These are phyloP conservation scores for Toxotes chatareus DNA, from an alignment of 2,113 vertebrate species.

Conservation along the genomic window DNA sequence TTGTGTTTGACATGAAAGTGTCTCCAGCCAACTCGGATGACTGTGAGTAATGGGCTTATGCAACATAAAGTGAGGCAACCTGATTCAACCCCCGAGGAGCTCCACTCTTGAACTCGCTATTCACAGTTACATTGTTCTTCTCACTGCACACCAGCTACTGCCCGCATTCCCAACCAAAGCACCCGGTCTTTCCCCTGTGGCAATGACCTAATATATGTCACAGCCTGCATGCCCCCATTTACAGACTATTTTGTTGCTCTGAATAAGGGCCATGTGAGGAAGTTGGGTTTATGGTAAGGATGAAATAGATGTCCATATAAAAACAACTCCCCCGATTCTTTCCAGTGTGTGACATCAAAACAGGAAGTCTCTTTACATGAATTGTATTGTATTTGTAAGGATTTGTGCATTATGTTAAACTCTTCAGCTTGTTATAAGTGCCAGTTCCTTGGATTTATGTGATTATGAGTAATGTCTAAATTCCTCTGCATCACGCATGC, in stretches of 20 bases:
- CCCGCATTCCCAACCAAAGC: conserved; percentile 35
- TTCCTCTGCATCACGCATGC: neutral
- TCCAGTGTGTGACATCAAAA: conserved; percentile 22
- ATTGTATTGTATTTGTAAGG: conserved; percentile 1
- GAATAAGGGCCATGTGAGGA: conserved; percentile 22
- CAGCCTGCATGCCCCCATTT: conserved; percentile 19
- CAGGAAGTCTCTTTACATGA: neutral
- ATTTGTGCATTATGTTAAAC: conserved; percentile 17
- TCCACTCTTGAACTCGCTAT: conserved; percentile 16
- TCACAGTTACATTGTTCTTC: conserved; percentile 43
- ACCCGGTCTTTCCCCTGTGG: conserved; percentile 12
- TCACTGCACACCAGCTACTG: conserved; percentile 28
- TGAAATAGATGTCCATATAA: neutral
- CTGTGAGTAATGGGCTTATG: conserved; percentile 73
- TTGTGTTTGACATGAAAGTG: conserved; percentile 59
- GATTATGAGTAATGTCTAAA: neutral
- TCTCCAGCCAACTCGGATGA: conserved; percentile 51
- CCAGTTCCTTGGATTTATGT: neutral
- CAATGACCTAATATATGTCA: conserved; percentile 63
- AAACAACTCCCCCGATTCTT: conserved; percentile 23
- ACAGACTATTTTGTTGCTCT: conserved; percentile 29
- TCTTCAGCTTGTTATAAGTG: neutral
- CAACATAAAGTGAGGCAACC: conserved; percentile 54
- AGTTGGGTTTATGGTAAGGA: neutral
- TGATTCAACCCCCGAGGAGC: conserved; percentile 43